Percentiles rank a stretch among this genome's conserved stretches.
Evolutionary conservation across 1,140 invertebrate species (phyloP).

Genomic region (Tetramorium alpestre): DNA sequence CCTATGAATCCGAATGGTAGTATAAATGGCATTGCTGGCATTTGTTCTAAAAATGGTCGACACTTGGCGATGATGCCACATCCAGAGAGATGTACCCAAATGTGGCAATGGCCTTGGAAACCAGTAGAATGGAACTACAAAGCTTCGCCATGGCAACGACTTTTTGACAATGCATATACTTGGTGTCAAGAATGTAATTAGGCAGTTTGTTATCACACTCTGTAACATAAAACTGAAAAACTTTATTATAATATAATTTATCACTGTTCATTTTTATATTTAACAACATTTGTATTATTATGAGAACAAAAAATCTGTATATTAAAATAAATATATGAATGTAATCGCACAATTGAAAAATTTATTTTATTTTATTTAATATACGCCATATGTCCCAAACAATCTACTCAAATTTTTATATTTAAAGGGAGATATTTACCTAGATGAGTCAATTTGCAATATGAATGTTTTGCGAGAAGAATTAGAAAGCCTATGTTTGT

Average conservation of each 20-base stretch:
- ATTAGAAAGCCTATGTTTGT: too few species aligned
- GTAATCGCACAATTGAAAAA: too few species aligned
- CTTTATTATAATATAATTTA: background rate
- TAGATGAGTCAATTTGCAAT: too few species aligned
- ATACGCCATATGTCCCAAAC: too few species aligned
- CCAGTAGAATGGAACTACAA: conserved; percentile 86
- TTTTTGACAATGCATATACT: conserved; percentile 96
- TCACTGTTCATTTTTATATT: background rate
- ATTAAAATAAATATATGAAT: too few species aligned
- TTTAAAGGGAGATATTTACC: too few species aligned
- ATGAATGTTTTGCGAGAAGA: too few species aligned
- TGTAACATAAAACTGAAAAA: background rate
- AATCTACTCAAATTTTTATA: too few species aligned
- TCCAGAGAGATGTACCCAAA: conserved; percentile 95
- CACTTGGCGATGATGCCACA: conserved; percentile 99
- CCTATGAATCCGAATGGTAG: conserved; percentile 98
- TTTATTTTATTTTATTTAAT: too few species aligned
- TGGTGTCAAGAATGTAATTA: conserved; percentile 87
- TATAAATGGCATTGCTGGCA: conserved; percentile 93
- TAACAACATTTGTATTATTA: background rate
- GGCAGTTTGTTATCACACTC: background rate
- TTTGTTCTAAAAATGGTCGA: conserved; percentile 95
- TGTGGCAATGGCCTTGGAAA: conserved; percentile 94
- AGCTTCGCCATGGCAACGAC: conserved; percentile 94
- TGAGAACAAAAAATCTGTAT: too few species aligned